Base-by-base conservation (phyloP, 2,797 vertebrate species). In the Megalops cyprinoides region DNA sequence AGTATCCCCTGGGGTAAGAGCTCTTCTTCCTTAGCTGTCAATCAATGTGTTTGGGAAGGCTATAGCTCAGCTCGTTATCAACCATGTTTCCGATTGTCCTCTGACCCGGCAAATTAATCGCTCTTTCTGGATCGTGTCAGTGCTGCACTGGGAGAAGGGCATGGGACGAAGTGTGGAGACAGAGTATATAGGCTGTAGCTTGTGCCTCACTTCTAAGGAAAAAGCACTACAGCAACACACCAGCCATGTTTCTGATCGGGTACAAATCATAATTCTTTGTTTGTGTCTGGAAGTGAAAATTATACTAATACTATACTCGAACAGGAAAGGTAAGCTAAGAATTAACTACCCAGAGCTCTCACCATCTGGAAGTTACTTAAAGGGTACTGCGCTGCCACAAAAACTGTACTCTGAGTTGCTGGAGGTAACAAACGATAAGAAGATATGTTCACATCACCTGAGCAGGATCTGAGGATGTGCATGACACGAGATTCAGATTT, bases 31-130 rank as follows among this genome's bases (percentile, higher is more conserved):
- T n/a, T 34, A 34, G 62, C 20, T 65, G 28, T 65, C 62, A 65
- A 65, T 65, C 31, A 65, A 65, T 65, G 31, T 37, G 62, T 37
- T 65, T 65, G 62, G 62, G 65, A 31, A 31, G 65, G 31, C 60
- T 34, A 34, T 34, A 65, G 60, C 60, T 60, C 60, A 34, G 31
- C 62, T 65, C 62, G 20, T 37, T 65, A 6, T 37, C 14, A 65
- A 34, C 15, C 31, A 37, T 15, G 62, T 65, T 65, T 65, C 62
- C 20, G 31, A n/a, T 65, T 65, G 14, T 65, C 62, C 62, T 31
- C 58, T 62, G 58, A 62, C 58, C 25, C 37, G 62, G 31, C 62
- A 65, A 65, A 65, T 65, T 65, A 65, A 65, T 34, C 9, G n/a
- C 62, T 65, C 62, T 5, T 3, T 39, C 62, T 20, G 62, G 62